Evolutionary conservation across 2,113 vertebrate species (phyloP).

Genomic region (Megaceryle torquata): DNA sequence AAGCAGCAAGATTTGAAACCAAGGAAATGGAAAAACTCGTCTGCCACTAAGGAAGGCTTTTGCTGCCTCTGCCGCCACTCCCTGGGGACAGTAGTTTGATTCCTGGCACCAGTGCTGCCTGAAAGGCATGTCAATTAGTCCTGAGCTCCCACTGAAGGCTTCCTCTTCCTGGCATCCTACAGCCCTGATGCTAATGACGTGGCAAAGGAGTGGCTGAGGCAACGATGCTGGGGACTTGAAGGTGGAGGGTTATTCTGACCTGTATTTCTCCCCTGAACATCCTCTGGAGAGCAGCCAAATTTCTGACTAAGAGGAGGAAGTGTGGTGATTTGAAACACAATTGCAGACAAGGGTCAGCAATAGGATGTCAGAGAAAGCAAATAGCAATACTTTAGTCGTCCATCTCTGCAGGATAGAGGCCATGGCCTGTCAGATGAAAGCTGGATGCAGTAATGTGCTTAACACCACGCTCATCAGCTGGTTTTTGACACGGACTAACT

Average conservation of each 20-base stretch:
- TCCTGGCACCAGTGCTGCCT: constrained; percentile 14
- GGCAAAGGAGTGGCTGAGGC: not conserved
- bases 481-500: not conserved
- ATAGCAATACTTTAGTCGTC: not conserved
- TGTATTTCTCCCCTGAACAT: not conserved
- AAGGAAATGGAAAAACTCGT: constrained; percentile 9
- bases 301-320: not conserved
- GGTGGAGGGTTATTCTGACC: not conserved
- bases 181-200: not conserved
- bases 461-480: not conserved
- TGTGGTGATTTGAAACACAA: not conserved
- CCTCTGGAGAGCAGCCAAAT: not conserved
- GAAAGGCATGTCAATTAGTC: constrained; percentile 12
- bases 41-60: not conserved
- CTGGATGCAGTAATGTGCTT: not conserved
- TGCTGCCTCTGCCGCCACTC: constrained; percentile 19
- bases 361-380: not conserved
- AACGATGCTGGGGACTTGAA: not conserved
- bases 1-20: not conserved
- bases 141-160: not conserved
- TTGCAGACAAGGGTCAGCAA: not conserved
- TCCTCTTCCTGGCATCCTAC: constrained; percentile 3
- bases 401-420: not conserved
- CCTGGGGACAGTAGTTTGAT: constrained; percentile 17
- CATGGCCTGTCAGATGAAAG: not conserved